Conservation (phyloP, 1,140 invertebrate species). For the Antheraea pernyi region DNA sequence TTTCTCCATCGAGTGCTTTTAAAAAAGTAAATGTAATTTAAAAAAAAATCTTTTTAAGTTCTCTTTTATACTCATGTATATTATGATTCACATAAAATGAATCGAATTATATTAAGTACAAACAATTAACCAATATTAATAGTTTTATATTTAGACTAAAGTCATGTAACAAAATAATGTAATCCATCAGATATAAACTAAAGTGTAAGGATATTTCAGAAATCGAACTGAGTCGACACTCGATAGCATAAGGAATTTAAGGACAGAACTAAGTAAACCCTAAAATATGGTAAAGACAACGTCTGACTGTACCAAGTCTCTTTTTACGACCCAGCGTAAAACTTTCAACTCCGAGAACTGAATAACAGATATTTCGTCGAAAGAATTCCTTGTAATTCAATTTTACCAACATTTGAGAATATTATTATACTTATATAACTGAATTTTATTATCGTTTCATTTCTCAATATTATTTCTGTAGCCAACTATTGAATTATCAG, state of each 20-base stretch:
- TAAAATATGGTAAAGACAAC: constrained; percentile 42
- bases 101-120: too few relatives aligned
- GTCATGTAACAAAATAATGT: neutral
- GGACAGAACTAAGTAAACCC: constrained; percentile 23
- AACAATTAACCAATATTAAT: too few relatives aligned
- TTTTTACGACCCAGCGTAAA: constrained; percentile 33
- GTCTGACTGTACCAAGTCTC: constrained; percentile 30
- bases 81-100: too few relatives aligned
- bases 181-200: neutral
- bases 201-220: neutral
- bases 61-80: too few relatives aligned
- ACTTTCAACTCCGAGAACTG: constrained; percentile 31
- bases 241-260: neutral
- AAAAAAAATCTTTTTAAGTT: too few relatives aligned
- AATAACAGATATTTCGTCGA: constrained; percentile 37
- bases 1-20: too few relatives aligned
- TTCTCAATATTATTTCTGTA: neutral
- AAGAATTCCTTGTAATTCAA: constrained; percentile 41
- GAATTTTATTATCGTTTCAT: constrained; percentile 6
- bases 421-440: constrained; percentile 1
- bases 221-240: neutral
- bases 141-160: too few relatives aligned
- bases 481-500: neutral
- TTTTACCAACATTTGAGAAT: constrained; percentile 30
- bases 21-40: too few relatives aligned